These are phyloP conservation scores for Cabera pusaria DNA, from an alignment of 2,888 invertebrate species.

Conservation along the genomic window DNA sequence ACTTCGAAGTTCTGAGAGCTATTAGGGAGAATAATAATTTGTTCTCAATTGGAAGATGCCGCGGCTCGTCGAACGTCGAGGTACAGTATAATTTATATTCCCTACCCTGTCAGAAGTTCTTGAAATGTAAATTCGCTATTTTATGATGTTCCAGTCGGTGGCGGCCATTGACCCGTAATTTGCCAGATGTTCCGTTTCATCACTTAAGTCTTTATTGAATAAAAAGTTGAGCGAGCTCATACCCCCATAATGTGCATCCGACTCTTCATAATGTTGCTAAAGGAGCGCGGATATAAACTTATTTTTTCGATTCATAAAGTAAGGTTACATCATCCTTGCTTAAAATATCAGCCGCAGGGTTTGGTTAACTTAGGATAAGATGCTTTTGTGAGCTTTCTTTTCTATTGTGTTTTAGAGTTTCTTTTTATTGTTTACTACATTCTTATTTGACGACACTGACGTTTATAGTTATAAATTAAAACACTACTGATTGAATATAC, in stretches of 20 bases:
- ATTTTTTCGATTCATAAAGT: slow-evolving; percentile 26
- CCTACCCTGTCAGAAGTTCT: slow-evolving; percentile 34
- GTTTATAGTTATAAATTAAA: too few species aligned
- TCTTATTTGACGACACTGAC: slow-evolving; percentile 16
- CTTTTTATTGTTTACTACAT: slow-evolving; percentile 23
- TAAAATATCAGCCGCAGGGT: slow-evolving; percentile 21
- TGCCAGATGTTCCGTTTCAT: slow-evolving; percentile 55
- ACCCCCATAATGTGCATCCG: slow-evolving; percentile 47
- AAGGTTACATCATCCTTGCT: slow-evolving; percentile 23
- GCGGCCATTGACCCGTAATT: slow-evolving; percentile 49
- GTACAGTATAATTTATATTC: slow-evolving; percentile 35
- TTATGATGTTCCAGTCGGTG: slow-evolving; percentile 43
- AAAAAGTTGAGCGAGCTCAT: slow-evolving; percentile 48
- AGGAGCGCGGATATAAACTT: slow-evolving; percentile 27
- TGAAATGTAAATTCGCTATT: slow-evolving; percentile 43
- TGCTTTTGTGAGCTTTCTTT: slow-evolving; percentile 18
- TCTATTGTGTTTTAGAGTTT: slow-evolving; percentile 22
- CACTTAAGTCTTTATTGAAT: slow-evolving; percentile 54
- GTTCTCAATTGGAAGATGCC: slow-evolving; percentile 15
- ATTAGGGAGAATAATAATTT: slow-evolving; percentile 22
- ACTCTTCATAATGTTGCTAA: slow-evolving; percentile 34
- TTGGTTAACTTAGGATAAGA: slow-evolving; percentile 19
- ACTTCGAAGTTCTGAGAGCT: slow-evolving; percentile 10
- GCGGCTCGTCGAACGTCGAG: slow-evolving; percentile 11
- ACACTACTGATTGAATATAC: too few species aligned